Evolutionary conservation across 2,888 invertebrate species (phyloP).

Genomic region (Campoletis raptor): DNA sequence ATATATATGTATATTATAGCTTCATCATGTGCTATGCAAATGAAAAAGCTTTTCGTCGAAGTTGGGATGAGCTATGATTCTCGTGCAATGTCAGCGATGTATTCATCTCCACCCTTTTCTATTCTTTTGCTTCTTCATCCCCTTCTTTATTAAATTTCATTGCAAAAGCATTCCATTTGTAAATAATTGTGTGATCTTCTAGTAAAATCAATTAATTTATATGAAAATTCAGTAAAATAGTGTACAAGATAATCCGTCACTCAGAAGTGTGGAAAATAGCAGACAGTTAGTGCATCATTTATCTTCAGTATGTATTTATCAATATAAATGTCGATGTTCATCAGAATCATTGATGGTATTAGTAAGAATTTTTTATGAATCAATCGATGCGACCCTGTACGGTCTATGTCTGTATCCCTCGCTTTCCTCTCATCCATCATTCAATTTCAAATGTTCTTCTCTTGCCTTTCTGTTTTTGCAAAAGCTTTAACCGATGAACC

Average conservation of each 20-base stretch:
- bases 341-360: slow-evolving; percentile 29
- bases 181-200: slow-evolving; percentile 78
- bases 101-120: background rate
- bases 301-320: too few relatives aligned
- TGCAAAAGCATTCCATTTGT: slow-evolving; percentile 11
- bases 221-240: slow-evolving; percentile 80
- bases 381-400: slow-evolving; percentile 1
- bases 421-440: slow-evolving; percentile 42
- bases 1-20: slow-evolving; percentile 11
- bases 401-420: background rate
- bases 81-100: background rate
- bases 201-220: slow-evolving; percentile 79
- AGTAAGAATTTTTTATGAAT: slow-evolving; percentile 9
- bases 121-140: background rate
- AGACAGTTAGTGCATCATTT: slow-evolving; percentile 17
- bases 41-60: slow-evolving; percentile 23
- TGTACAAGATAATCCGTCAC: slow-evolving; percentile 80
- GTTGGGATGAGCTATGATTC: slow-evolving; percentile 8
- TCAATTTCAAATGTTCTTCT: slow-evolving; percentile 65
- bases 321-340: slow-evolving; percentile 11
- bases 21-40: slow-evolving; percentile 6
- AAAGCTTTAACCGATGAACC: slow-evolving; percentile 47
- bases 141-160: slow-evolving; percentile 1
- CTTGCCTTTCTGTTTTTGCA: slow-evolving; percentile 6
- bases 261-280: slow-evolving; percentile 77